phyloP scores from a whole-genome alignment of 2,113 vertebrate genomes.

The Hemichromis elongatus region DNA sequence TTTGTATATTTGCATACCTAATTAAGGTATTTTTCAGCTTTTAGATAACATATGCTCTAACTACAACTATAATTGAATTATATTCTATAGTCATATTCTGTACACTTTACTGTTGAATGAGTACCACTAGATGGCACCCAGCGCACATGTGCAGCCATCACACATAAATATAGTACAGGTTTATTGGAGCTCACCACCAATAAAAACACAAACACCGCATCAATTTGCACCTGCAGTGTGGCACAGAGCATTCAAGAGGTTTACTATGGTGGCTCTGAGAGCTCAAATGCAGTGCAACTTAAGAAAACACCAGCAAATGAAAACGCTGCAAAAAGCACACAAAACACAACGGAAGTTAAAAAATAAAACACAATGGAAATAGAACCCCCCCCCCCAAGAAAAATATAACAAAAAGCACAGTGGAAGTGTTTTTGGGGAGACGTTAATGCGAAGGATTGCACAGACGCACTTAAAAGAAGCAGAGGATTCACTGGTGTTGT shows the following conservation, averaged over 20 bases:
- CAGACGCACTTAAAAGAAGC: neutral
- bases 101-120: neutral
- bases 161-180: neutral
- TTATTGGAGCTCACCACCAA: neutral
- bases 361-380: neutral
- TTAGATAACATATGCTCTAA: neutral
- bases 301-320: no score
- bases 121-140: conserved; percentile 29
- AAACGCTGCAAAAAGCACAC: no score
- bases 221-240: neutral
- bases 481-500: neutral
- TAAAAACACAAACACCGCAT: neutral
- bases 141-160: neutral
- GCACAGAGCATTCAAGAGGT: no score
- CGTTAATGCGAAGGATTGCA: neutral
- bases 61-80: neutral
- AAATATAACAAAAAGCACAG: neutral
- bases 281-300: no score
- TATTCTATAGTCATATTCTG: neutral
- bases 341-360: neutral
- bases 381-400: neutral
- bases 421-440: neutral
- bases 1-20: neutral
- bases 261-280: no score
- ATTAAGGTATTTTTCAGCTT: neutral